phyloP scores from a whole-genome alignment of 2,888 invertebrate genomes.

The Tinea trinotella region DNA sequence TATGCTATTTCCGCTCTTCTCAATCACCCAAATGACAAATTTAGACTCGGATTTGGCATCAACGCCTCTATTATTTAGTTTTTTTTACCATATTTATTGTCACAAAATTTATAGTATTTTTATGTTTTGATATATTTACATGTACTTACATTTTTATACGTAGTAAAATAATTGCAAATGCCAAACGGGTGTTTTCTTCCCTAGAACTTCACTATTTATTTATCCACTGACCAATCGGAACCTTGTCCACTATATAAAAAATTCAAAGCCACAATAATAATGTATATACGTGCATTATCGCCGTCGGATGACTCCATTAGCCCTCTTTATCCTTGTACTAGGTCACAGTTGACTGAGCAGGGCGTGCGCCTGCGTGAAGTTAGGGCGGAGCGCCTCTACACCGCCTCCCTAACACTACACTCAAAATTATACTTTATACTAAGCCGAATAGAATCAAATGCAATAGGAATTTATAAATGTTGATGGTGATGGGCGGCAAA shows the following conservation, averaged over 20 bases:
- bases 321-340: conserved; percentile 21
- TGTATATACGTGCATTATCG: conserved; percentile 61
- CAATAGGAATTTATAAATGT: not conserved
- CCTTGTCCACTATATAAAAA: too few relatives aligned
- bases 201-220: too few relatives aligned
- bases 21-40: conserved; percentile 65
- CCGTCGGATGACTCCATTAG: conserved; percentile 30
- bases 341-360: conserved; percentile 29
- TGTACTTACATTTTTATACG: not conserved
- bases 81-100: not conserved
- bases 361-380: conserved; percentile 56
- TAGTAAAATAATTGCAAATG: too few relatives aligned
- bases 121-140: not conserved
- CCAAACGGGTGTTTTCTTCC: too few relatives aligned
- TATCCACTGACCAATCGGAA: too few relatives aligned
- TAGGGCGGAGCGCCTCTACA: conserved; percentile 45
- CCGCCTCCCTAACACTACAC: conserved; percentile 36
- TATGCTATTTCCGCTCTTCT: conserved; percentile 59
- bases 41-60: conserved; percentile 56
- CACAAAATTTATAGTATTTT: not conserved
- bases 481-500: conserved; percentile 1
- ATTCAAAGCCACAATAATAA: conserved; percentile 65
- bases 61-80: conserved; percentile 47
- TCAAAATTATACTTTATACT: conserved; percentile 27
- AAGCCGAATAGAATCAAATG: not conserved